Base-by-base conservation (phyloP, 2,113 vertebrate species). In the Alouatta palliata region DNA sequence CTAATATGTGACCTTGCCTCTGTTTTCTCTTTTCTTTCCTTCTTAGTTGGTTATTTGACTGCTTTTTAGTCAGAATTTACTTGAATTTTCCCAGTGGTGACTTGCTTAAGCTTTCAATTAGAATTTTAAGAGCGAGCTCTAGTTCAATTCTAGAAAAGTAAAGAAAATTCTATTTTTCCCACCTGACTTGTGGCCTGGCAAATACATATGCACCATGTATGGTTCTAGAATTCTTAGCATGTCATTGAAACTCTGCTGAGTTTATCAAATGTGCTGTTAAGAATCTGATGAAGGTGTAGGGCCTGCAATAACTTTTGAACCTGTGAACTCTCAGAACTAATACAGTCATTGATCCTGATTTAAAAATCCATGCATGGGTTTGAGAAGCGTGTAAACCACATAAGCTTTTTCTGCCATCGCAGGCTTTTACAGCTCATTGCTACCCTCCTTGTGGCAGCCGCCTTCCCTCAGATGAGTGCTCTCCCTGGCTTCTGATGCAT, bases 11-110 rank as follows among this genome's bases (percentile, higher is more conserved):
- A 20, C 52, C 23, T 75, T 20, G 23, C 52, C 68, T 30, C 30
- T 61, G 35, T 47, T 61, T 73, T 75, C 32, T 47, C 40, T 92
- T 58, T 90, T n/a, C 35, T n/a, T 81, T 90, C n/a, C n/a, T 37
- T 91, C 76, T 81, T 8, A 70, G 47, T 81, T 5, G 54, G 47
- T 27, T 54, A 6, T 32, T 25, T 45, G 30, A 58, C 6, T 45
- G 66, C 35, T 82, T 14, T 71, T 56, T n/a, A 91, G 40, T 30
- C 30, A 83, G 30, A 91, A 45, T 73, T 45, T 47, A n/a, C 37
- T 16, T 58, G 49, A 52, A 35, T 45, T 73, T 25, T n/a, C 79
- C 37, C n/a, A 21, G 13, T 56, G 21, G 8, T 82, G 40, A 27
- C 0, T 25, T 56, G 5, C 43, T 70, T 56, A 71, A 19, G n/a